Evolutionary conservation across 2,113 vertebrate genomes (phyloP).

Genomic region (Lucifuga dentata): DNA sequence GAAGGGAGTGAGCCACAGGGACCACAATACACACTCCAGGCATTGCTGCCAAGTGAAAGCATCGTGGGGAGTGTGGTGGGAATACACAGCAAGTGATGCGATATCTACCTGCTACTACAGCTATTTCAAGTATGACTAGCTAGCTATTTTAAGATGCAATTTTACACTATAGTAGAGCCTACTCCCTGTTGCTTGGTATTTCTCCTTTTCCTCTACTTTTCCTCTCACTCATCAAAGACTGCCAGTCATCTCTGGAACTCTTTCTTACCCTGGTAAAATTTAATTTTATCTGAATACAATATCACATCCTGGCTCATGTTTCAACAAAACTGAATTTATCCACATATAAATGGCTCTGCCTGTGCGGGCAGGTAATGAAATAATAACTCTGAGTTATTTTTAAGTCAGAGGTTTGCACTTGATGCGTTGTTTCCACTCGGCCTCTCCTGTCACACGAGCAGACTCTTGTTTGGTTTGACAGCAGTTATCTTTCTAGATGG

Average conservation of each 20-base stretch:
- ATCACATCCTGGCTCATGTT: not conserved
- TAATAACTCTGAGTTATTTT: conserved; percentile 38
- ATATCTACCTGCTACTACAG: not conserved
- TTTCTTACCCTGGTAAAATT: not conserved
- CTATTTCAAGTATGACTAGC: no score
- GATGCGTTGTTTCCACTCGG: conserved; percentile 43
- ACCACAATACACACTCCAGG: conserved; percentile 2
- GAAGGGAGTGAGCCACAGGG: not conserved
- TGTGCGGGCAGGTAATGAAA: conserved; percentile 16
- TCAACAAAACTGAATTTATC: not conserved
- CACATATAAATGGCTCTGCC: not conserved
- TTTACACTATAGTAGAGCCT: not conserved
- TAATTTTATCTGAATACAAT: conserved; percentile 1
- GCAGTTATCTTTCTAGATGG: conserved; percentile 47
- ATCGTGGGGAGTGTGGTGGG: not conserved
- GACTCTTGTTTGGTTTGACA: conserved; percentile 41
- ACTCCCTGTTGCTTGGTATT: not conserved
- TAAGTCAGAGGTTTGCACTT: conserved; percentile 26
- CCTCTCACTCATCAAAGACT: not conserved
- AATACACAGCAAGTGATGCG: not conserved
- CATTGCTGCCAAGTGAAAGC: not conserved
- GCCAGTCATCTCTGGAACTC: not conserved
- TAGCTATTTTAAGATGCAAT: not conserved
- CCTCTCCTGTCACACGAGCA: conserved; percentile 51
- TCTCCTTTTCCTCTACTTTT: not conserved